A percentile compares a stretch with the other conserved stretches of the same genome.
These are phyloP conservation scores for Oreonectes daqikongensis DNA, from an alignment of 2,797 vertebrate genomes.

Conservation along the genomic window DNA sequence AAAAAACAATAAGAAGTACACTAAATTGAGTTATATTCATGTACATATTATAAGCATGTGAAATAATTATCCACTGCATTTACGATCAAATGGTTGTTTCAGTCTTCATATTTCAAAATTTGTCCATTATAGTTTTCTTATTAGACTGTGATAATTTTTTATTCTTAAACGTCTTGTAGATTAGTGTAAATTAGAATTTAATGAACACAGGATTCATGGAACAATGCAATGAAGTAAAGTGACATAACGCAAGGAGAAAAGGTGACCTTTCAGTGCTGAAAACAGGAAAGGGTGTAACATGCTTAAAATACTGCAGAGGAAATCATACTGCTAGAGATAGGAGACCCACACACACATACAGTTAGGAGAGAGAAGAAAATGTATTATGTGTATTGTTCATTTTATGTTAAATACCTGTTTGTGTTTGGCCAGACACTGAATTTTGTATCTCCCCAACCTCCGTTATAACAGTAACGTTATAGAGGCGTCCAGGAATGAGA, in stretches of 20 bases:
- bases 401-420: constrained; percentile 78
- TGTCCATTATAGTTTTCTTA: no score
- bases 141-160: neutral
- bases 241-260: constrained; percentile 37
- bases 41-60: no score
- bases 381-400: neutral
- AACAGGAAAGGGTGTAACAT: constrained; percentile 55
- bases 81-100: no score
- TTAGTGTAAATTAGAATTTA: neutral
- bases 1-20: no score
- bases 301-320: constrained; percentile 48
- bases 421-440: constrained; percentile 67
- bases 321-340: constrained; percentile 18
- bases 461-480: constrained; percentile 84
- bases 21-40: no score
- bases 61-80: no score
- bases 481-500: constrained; percentile 80
- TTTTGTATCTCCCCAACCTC: constrained; percentile 78
- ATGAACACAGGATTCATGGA: neutral
- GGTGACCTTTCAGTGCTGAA: constrained; percentile 33
- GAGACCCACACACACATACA: constrained; percentile 7
- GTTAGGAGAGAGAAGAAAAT: neutral
- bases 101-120: no score
- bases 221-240: neutral
- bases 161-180: neutral